phyloP scores from a whole-genome alignment of 1,140 invertebrate species.

The Drosophila sucinea region DNA sequence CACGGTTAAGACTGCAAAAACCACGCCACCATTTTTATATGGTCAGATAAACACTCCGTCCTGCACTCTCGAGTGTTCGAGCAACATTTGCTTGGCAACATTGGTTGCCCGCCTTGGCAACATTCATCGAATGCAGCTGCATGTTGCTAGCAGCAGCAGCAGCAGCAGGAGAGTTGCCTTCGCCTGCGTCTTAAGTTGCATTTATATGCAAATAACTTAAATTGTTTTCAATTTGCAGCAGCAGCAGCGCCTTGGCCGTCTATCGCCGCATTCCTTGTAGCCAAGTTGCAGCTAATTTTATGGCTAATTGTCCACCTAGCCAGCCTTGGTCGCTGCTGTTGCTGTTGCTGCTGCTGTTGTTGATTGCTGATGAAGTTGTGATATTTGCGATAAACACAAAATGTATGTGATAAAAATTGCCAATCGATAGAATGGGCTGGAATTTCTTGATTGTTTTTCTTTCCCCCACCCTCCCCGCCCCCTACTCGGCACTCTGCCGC shows the following conservation, averaged over 20 bases:
- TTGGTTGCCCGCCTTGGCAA: constrained; percentile 18
- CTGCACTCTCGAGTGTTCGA: constrained; percentile 27
- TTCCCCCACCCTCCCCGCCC: neutral
- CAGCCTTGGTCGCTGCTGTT: constrained; percentile 44
- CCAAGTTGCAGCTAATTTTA: constrained; percentile 77
- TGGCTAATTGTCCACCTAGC: constrained; percentile 72
- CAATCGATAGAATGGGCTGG: constrained; percentile 54
- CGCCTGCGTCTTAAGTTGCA: constrained; percentile 67
- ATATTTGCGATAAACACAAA: constrained; percentile 77
- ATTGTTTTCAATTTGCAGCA: constrained; percentile 76
- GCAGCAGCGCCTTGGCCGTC: constrained; percentile 44
- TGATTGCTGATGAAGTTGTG: constrained; percentile 80
- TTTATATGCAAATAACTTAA: constrained; percentile 81
- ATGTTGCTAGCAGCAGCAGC: constrained; percentile 5
- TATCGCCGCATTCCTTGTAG: constrained; percentile 65
- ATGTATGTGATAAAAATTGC: constrained; percentile 78
- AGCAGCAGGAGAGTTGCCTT: constrained; percentile 7
- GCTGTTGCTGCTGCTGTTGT: constrained; percentile 23
- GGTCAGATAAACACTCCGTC: neutral
- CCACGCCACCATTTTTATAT: neutral
- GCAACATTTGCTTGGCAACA: constrained; percentile 36
- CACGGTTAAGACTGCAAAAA: neutral
- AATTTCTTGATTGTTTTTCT: constrained; percentile 70
- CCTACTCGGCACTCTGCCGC: neutral
- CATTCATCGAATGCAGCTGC: constrained; percentile 32